Conservation (phyloP, 1,140 invertebrate genomes). For the Vollenhovia emeryi region DNA sequence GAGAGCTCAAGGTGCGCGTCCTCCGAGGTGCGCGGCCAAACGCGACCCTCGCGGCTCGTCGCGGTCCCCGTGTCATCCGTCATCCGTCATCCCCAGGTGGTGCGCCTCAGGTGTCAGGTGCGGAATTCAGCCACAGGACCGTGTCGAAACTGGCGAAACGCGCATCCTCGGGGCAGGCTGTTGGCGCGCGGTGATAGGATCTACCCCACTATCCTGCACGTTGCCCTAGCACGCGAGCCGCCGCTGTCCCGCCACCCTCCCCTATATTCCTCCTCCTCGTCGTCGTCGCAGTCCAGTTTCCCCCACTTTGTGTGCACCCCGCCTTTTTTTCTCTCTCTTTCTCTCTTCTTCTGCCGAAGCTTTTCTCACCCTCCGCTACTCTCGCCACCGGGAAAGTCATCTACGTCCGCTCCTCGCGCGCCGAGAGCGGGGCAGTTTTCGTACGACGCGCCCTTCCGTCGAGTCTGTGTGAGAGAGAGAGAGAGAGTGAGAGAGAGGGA, state of each 20-base stretch:
- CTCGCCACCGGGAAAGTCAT: neutral
- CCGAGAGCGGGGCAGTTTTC: conserved; percentile 74
- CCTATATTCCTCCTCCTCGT: neutral
- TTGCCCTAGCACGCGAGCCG: too few relatives aligned
- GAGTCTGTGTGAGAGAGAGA: neutral
- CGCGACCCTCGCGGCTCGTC: neutral
- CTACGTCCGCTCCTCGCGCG: conserved; percentile 47
- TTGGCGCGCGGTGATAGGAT: conserved; percentile 49
- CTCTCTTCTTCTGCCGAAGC: neutral
- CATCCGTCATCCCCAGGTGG: neutral
- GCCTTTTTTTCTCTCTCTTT: neutral
- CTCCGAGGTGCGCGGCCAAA: neutral
- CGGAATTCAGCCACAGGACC: neutral
- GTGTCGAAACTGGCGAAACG: conserved; percentile 21
- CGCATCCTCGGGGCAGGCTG: conserved; percentile 19
- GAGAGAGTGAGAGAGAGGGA: conserved; percentile 4
- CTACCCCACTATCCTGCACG: conserved; percentile 44
- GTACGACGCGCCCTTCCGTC: conserved; percentile 72
- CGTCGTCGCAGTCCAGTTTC: conserved; percentile 38
- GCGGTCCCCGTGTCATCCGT: neutral
- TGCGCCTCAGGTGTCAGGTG: neutral
- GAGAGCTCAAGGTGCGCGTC: neutral
- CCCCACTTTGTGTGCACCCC: conserved; percentile 28
- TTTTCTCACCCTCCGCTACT: neutral
- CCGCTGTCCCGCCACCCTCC: conserved; percentile 7